Evolutionary conservation across 37 sponge, comb jelly and placozoan species (phyloP).

Genomic region (Theonella swinhoei): DNA sequence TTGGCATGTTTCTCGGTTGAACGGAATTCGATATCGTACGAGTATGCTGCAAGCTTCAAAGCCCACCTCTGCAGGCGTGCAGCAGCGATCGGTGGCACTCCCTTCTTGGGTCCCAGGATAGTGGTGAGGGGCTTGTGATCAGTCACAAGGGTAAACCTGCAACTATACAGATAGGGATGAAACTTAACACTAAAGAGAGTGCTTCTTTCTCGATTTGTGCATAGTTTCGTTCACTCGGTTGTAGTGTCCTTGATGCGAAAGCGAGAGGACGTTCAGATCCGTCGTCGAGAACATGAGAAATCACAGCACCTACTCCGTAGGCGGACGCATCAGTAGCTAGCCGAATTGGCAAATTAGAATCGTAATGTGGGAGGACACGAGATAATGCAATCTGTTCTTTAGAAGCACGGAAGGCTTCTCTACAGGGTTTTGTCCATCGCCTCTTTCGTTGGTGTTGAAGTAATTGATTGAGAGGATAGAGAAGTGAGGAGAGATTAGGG

Average conservation of each 20-base stretch:
- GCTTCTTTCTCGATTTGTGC: slow-evolving; percentile 31
- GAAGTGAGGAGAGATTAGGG: slow-evolving; percentile 22
- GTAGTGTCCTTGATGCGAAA: slow-evolving; percentile 9
- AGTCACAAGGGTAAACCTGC: not conserved
- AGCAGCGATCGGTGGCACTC: slow-evolving; percentile 8
- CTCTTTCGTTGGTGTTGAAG: not conserved
- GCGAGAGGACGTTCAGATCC: slow-evolving; percentile 19
- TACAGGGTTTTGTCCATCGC: slow-evolving; percentile 15
- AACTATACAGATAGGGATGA: slow-evolving; percentile 21
- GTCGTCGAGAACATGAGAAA: not conserved
- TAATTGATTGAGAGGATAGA: slow-evolving; percentile 43
- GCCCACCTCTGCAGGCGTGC: slow-evolving; percentile 25
- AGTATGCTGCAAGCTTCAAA: slow-evolving; percentile 28
- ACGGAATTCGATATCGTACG: slow-evolving; percentile 55
- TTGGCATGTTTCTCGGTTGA: too few relatives aligned
- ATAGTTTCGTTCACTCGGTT: slow-evolving; percentile 4
- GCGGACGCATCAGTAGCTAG: slow-evolving; percentile 13
- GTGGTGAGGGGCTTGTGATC: slow-evolving; percentile 37
- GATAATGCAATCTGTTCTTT: not conserved
- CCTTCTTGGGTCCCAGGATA: slow-evolving; percentile 8
- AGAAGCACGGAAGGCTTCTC: not conserved
- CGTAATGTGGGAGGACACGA: slow-evolving; percentile 21
- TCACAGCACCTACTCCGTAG: too few relatives aligned
- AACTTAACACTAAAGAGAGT: slow-evolving; percentile 4
- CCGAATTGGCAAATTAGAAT: slow-evolving; percentile 2